Base-by-base conservation (phyloP, 1,140 invertebrate species). In the Brachystomella parvula region DNA sequence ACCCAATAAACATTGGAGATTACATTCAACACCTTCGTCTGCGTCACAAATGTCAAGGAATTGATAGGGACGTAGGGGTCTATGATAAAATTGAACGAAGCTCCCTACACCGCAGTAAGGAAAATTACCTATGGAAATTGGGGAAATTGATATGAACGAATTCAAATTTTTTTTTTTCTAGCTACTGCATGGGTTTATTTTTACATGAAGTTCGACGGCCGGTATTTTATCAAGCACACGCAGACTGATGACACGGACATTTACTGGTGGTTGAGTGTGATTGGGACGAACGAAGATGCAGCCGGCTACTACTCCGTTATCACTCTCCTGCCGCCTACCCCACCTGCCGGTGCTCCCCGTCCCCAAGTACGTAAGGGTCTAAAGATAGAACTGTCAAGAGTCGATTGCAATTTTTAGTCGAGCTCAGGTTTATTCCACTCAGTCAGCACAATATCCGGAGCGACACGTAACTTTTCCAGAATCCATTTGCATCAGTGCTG, bases 151-250 rank as follows among this genome's bases (percentile, higher is more conserved):
- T n/a, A n/a, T n/a, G n/a, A n/a, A n/a, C n/a, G n/a, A n/a, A n/a
- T n/a, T n/a, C n/a, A n/a, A n/a, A n/a, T n/a, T n/a, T n/a, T n/a
- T n/a, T n/a, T n/a, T n/a, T n/a, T n/a, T n/a, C 9, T 44, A 44
- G 39, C 39, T 44, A n/a, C 9, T 12, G 9, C 39, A 12, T 44
- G 39, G 39, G 39, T 44, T 9, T n/a, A 12, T 44, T 44, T 44
- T n/a, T 44, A 12, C n/a, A 44, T 44, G 39, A 44, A 44, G 39
- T 44, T 44, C 39, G 39, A 44, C n/a, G 39, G 39, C 9, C 9
- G n/a, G n/a, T 44, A 44, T 44, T 44, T 44, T n/a, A 44, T 44
- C n/a, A 44, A 44, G 39, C 39, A 44, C n/a, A 44, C 39, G 39
- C 39, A 44, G 39, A 44, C 39, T 12, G 39, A 44, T 44, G 39